phyloP scores from a whole-genome alignment of 2,113 vertebrate genomes.

The Sakesphorus luctuosus region DNA sequence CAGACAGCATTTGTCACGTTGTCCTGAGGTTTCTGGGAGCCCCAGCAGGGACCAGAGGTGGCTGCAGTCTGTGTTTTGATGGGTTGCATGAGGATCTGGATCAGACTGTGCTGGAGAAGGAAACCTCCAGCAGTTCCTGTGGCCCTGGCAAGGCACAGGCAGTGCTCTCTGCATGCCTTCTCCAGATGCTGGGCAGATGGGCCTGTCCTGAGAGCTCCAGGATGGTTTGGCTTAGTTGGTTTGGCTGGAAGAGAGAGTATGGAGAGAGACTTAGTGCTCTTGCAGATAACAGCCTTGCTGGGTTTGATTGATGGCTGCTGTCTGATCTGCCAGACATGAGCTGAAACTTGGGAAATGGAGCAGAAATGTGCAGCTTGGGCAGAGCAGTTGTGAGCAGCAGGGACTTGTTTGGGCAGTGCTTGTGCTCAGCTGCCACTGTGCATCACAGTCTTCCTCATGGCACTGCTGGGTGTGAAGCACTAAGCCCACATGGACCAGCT shows the following conservation, averaged over 20 bases:
- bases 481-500: accelerated
- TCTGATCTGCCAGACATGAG: slow-evolving; percentile 39
- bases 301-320: slow-evolving; percentile 46
- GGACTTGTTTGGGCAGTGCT: not conserved
- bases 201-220: slow-evolving; percentile 19
- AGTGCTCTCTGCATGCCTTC: not conserved
- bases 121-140: not conserved
- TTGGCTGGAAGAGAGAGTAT: not conserved
- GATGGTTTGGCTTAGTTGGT: not conserved
- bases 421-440: accelerated
- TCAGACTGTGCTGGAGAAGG: not conserved
- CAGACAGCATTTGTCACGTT: not conserved
- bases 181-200: slow-evolving; percentile 59
- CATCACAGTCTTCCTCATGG: not conserved
- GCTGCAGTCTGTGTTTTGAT: not conserved
- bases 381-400: not conserved
- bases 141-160: slow-evolving; percentile 6
- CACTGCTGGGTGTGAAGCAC: not conserved
- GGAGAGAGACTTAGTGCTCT: slow-evolving; percentile 1
- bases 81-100: not conserved
- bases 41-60: not conserved
- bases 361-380: slow-evolving; percentile 13
- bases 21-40: not conserved
- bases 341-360: slow-evolving; percentile 32
- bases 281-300: slow-evolving; percentile 39